Evolutionary conservation across 2,113 vertebrate genomes (phyloP), one percentile per base, ranked within the genome.

Genomic region (Taurulus bubalis): DNA sequence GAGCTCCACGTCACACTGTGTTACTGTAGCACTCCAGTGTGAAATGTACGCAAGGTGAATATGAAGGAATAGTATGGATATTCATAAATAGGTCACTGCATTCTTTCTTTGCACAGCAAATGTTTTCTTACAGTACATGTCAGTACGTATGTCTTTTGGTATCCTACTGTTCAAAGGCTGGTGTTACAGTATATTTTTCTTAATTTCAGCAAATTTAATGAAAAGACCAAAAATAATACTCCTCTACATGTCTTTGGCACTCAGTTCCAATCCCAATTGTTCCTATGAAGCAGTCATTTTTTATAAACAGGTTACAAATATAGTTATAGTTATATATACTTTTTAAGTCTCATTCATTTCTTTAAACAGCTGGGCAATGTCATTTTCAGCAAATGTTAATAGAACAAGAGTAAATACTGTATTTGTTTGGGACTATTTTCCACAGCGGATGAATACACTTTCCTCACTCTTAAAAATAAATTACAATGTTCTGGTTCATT

Each of bases 21-120:
- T 81, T 36, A 78, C 65, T 16, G 71, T 51, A 71, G 34, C 30
- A 2, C 53, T 77, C 47, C 59, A 67, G 32, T 26, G 56, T 70
- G 53, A 75, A 36, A 38, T 64, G 42, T 73, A 68, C 60, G 64
- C 40, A 76, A 83, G 68, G 62, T 75, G 64, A 62, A 38, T n/a
- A n/a, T 40, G 75, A 58, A 24, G 32, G 42, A 69, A 64, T 55
- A 2, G 45, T 75, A 30, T 66, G 60, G 74, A 47, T 85, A 5
- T 76, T 72, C 67, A 71, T 80, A 87, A 88, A 72, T 86, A 40
- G 88, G 83, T 79, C 88, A 28, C 68, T 85, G 79, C 24, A 26
- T 60, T 83, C 30, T 51, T 87, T 83, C 51, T 73, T 73, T 71
- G 8, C n/a, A 70, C 34, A 62, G 26, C 30, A 38, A 55, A 6